phyloP scores from a whole-genome alignment of 2,888 invertebrate genomes.

The Nomada fabriciana region DNA sequence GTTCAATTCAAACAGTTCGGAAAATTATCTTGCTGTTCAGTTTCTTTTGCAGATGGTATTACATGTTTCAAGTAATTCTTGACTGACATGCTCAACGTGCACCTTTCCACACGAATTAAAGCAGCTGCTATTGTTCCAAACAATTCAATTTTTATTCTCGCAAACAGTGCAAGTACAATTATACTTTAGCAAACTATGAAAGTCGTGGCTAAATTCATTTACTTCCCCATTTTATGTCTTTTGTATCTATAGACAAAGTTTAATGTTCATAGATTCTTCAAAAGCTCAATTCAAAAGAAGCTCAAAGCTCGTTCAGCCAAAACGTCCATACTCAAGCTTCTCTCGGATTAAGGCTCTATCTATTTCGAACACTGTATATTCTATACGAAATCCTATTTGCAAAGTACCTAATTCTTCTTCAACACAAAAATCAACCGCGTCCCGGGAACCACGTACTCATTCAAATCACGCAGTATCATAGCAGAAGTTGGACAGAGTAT shows the following conservation, averaged over 20 bases:
- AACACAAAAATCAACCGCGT: background rate
- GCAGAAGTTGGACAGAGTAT: constrained; percentile 46
- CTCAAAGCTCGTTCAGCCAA: no score
- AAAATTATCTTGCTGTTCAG: constrained; percentile 1
- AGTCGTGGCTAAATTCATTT: background rate
- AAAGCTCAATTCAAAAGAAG: no score
- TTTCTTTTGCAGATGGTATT: constrained; percentile 1
- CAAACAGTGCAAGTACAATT: background rate
- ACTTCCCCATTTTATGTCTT: no score
- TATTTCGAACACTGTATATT: background rate
- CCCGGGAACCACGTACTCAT: background rate
- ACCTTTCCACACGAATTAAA: constrained; percentile 21
- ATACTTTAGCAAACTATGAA: background rate
- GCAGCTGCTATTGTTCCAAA: constrained; percentile 15
- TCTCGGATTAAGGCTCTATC: background rate
- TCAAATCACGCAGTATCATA: constrained; percentile 31
- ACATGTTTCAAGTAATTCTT: constrained; percentile 43
- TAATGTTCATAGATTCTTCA: no score
- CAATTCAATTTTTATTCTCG: constrained; percentile 14
- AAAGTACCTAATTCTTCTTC: background rate
- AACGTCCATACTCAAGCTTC: background rate
- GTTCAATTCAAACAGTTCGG: background rate
- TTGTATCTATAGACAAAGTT: no score
- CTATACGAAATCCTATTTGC: background rate
- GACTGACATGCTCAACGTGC: constrained; percentile 18